A percentile compares a stretch with the other conserved stretches of the same genome.
Conservation (phyloP, 1,140 invertebrate genomes). For the Zelostemma sp. region DNA sequence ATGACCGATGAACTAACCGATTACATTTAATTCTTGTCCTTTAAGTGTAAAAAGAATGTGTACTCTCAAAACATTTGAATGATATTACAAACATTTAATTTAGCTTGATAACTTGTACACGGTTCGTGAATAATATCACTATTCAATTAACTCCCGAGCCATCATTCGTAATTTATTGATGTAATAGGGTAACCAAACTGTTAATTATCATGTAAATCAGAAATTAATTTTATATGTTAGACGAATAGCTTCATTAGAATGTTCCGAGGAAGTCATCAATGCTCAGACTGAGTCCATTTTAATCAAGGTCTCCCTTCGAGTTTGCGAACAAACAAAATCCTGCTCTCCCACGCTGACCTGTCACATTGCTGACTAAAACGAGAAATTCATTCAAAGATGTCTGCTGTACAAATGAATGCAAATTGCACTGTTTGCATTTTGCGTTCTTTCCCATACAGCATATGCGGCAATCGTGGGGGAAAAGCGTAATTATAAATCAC, state of each 20-base stretch:
- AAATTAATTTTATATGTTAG: constrained; percentile 32
- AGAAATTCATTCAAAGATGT: constrained; percentile 30
- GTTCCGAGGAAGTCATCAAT: constrained; percentile 32
- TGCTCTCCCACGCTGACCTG: constrained; percentile 12
- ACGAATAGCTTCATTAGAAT: constrained; percentile 19
- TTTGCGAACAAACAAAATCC: constrained; percentile 33
- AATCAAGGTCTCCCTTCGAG: constrained; percentile 26
- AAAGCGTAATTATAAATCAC: background rate
- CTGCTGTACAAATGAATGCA: constrained; percentile 19
- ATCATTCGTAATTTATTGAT: constrained; percentile 15
- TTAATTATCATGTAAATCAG: too few species aligned
- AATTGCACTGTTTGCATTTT: constrained; percentile 13
- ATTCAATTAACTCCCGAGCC: background rate
- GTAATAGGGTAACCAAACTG: too few species aligned
- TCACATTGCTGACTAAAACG: too few species aligned
- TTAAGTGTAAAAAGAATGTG: too few species aligned
- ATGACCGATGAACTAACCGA: too few species aligned
- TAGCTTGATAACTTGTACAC: too few species aligned
- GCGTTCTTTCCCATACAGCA: background rate
- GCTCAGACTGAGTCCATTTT: constrained; percentile 23
- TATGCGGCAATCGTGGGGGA: constrained; percentile 3
- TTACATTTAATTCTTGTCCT: too few species aligned
- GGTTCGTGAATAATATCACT: too few species aligned
- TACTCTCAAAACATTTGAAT: too few species aligned
- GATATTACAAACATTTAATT: background rate